Base-by-base conservation (phyloP, 1,140 invertebrate species). In the Rhopalosiphum padi region DNA sequence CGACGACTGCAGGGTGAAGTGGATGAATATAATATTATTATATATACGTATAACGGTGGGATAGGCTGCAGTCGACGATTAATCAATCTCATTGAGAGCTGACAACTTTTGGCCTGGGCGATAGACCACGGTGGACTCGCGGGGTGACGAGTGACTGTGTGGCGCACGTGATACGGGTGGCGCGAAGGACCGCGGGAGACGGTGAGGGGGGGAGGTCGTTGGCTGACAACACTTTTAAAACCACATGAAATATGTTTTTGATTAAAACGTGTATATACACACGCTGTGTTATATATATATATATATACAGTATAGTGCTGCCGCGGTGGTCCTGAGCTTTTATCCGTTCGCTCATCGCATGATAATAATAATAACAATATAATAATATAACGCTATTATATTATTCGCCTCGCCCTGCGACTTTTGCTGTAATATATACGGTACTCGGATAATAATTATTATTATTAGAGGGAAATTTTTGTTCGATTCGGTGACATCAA, bases 211-310 rank as follows among this genome's bases (percentile, higher is more conserved):
- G 82, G 35, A 85, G 41, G 46, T 23, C 43, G 43, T 55, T 53
- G 25, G 91, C 91, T 55, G 91, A 93, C 91, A 93, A 93, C 91
- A 93, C 91, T 93, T 93, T 93, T 93, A 93, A 93, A 93, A 93
- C 91, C 91, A 93, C 82, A 55, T 93, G 91, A 93, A 93, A 85
- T 93, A 93, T 93, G 91, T 93, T 93, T 93, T 93, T 93, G 91
- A 93, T 93, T 93, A 93, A 93, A 93, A 93, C 91, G 91, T 35
- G 83, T 41, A 83, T 77, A 77, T 77, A 77, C n/a, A 77, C 4
- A 77, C 60, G 60, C 30, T n/a, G 30, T 68, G 15, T 37, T 55
- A 53, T 48, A 48, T 1, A 2, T 53, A 22, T 53, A 55, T 55
- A 55, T 55, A 30, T 60, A 60, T 15, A 41, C 6, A 46, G 8